phyloP scores from a whole-genome alignment of 1,140 invertebrate species.

The Drosophila setifemur region DNA sequence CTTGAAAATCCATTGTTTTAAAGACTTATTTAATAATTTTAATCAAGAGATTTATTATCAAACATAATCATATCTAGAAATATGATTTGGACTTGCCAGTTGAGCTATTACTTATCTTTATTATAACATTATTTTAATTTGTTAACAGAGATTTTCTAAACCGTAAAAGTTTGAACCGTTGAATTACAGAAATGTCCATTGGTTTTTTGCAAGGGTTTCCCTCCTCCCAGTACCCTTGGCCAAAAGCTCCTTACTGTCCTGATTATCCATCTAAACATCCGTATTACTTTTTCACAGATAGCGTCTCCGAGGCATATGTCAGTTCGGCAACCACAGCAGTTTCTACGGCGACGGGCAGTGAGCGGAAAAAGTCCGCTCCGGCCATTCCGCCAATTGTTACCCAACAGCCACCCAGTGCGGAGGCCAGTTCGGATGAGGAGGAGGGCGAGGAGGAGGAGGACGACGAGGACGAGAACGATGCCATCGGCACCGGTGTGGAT shows the following conservation, averaged over 20 bases:
- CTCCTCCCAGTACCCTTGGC: neutral
- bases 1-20: too few relatives aligned
- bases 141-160: too few relatives aligned
- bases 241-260: neutral
- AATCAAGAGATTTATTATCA: too few relatives aligned
- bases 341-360: slow-evolving; percentile 1
- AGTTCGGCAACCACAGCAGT: slow-evolving; percentile 33
- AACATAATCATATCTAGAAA: too few relatives aligned
- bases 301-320: slow-evolving; percentile 57
- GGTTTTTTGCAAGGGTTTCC: slow-evolving; percentile 8
- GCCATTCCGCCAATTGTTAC: slow-evolving; percentile 74
- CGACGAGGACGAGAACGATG: slow-evolving; percentile 77
- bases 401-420: slow-evolving; percentile 73
- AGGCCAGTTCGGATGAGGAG: slow-evolving; percentile 79
- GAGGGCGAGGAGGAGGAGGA: slow-evolving; percentile 70
- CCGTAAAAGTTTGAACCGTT: too few relatives aligned
- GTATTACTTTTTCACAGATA: slow-evolving; percentile 28
- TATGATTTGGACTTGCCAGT: too few relatives aligned
- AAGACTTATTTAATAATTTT: too few relatives aligned
- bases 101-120: too few relatives aligned
- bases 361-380: slow-evolving; percentile 69
- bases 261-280: too few relatives aligned
- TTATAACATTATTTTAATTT: too few relatives aligned
- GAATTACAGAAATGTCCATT: too few relatives aligned
- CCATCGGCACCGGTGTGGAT: slow-evolving; percentile 49